These are phyloP conservation scores for Rhincodon typus DNA, from an alignment of 2,797 vertebrate species.

Conservation along the genomic window DNA sequence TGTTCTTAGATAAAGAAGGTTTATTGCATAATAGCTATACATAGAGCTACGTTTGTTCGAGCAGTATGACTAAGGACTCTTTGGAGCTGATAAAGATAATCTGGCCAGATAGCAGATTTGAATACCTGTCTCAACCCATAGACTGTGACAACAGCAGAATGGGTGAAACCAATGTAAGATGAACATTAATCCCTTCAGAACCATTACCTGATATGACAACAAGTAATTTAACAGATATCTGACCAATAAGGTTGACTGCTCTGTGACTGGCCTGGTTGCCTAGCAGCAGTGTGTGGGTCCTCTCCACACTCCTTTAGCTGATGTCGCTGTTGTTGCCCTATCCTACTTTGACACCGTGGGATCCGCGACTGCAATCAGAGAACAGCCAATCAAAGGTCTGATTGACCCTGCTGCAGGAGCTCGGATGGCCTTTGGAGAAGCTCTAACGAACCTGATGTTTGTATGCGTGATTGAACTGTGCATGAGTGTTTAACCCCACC, in stretches of 20 bases:
- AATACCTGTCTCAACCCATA: too few species aligned
- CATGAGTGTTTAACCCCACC: conserved; percentile 50
- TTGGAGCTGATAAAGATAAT: too few species aligned
- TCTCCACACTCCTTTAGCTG: conserved; percentile 81
- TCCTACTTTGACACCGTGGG: conserved; percentile 71
- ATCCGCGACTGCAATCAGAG: conserved; percentile 79
- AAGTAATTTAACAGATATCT: too few species aligned
- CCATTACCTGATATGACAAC: too few species aligned
- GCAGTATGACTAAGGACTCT: too few species aligned
- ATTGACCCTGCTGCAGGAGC: conserved; percentile 72
- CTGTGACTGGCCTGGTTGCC: conserved; percentile 83
- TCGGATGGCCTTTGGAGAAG: conserved; percentile 79
- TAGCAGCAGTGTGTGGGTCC: conserved; percentile 93
- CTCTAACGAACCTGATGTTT: conserved; percentile 85
- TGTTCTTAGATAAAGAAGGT: too few species aligned
- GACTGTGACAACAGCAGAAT: too few species aligned
- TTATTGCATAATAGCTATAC: too few species aligned
- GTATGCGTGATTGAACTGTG: conserved; percentile 71
- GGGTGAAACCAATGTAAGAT: too few species aligned
- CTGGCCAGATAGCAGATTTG: too few species aligned
- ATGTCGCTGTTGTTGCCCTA: conserved; percentile 81
- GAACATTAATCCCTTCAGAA: too few species aligned
- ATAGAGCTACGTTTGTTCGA: too few species aligned
- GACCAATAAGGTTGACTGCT: conserved; percentile 76
- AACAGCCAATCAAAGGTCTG: conserved; percentile 86